phyloP scores from a whole-genome alignment of 1,140 invertebrate species.

The Venturia canescens region DNA sequence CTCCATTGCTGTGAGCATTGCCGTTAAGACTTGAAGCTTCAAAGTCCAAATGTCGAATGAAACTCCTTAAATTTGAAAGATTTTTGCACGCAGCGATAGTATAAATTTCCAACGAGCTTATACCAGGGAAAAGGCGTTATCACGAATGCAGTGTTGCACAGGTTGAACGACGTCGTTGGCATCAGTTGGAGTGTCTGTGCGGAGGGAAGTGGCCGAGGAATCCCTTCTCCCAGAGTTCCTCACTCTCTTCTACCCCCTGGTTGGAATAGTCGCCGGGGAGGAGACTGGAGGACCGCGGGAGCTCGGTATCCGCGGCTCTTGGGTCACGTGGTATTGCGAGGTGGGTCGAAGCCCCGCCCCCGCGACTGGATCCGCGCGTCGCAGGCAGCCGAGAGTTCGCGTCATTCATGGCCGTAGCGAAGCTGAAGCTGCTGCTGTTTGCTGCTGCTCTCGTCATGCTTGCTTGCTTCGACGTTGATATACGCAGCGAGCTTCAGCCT shows the following conservation, averaged over 20 bases:
- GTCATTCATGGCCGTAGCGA: slow-evolving; percentile 74
- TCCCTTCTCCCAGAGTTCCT: not conserved
- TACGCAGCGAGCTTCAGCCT: not conserved
- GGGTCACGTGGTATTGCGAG: slow-evolving; percentile 70
- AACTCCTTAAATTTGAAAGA: not conserved
- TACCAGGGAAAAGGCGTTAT: not conserved
- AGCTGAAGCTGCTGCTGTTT: slow-evolving; percentile 22
- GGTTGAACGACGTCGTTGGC: not conserved
- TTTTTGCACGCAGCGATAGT: not conserved
- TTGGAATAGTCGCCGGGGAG: slow-evolving; percentile 48
- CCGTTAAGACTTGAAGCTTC: not conserved
- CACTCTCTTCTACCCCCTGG: slow-evolving; percentile 36
- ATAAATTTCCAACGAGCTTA: not conserved
- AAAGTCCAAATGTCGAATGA: not conserved
- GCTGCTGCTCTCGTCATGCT: slow-evolving; percentile 21
- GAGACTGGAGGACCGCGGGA: slow-evolving; percentile 60
- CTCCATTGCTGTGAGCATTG: not conserved
- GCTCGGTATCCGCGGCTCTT: slow-evolving; percentile 47
- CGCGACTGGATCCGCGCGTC: slow-evolving; percentile 65
- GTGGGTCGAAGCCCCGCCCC: slow-evolving; percentile 69
- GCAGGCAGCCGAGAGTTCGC: slow-evolving; percentile 59
- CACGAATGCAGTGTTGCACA: slow-evolving; percentile 11
- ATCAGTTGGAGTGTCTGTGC: not conserved
- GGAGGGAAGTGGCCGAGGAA: not conserved
- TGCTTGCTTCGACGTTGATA: slow-evolving; percentile 18